Base-by-base conservation (phyloP, 1,140 invertebrate species). In the Hirudo medicinalis region DNA sequence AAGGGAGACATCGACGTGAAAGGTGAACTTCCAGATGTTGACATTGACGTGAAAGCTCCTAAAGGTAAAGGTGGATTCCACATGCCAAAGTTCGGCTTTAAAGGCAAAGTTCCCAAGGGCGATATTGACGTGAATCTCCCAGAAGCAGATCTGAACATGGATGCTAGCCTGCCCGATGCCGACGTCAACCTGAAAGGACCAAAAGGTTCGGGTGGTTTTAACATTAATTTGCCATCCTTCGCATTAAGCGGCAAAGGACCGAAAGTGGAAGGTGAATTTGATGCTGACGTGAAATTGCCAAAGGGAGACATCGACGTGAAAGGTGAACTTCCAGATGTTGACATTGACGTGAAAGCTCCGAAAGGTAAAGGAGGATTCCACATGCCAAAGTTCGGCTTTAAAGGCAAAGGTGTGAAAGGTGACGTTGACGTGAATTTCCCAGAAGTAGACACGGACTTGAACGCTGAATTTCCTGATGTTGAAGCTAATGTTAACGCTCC, bases 131-230 rank as follows among this genome's bases (percentile, higher is more conserved):
- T 36, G 32, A 36, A 36, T 36, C 32, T 36, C 6, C 32, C 32
- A 36, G 32, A 36, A 36, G 32, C 2, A 2, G 32, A 36, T 36
- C 32, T 36, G 32, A 36, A 36, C 6, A 6, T 36, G 25, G 63
- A 67, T n/a, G 32, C 32, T 6, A 36, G 32, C 32, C 63, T 67
- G 2, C 63, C 63, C 25, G 63, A 67, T 67, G 27, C 27, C 68
- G 29, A 70, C n/a, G 36, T 70, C 8, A 70, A 70, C 9, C 15
- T 54, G 15, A 54, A 53, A 20, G 53, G 49, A 6, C 40, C 36
- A 54, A 49, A 70, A 70, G 69, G 36, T 49, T 49, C 32, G 15
- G 69, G 43, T 49, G 69, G 69, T 2, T 19, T 70, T n/a, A 54
- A 53, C 43, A 22, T 70, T 20, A 68, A 68, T 40, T 22, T 68